Base-by-base conservation (phyloP, 2,888 invertebrate species). In the Acronicta aceris region DNA sequence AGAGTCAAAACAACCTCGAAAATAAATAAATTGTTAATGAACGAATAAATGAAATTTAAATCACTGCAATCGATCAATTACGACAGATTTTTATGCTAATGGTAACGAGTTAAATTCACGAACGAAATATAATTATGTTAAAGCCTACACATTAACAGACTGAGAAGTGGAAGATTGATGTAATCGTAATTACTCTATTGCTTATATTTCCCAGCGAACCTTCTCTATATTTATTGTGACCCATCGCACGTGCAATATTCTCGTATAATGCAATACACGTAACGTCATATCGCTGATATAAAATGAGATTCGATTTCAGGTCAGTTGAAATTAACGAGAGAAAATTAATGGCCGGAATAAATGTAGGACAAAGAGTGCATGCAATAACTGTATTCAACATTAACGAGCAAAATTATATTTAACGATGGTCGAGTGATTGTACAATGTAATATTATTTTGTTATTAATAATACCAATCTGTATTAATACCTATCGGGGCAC, bases 301-400 rank as follows among this genome's bases (percentile, higher is more conserved):
- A 61, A 77, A 65, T 59, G 58, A 57, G 49, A 59, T 63, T 63
- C 71, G 56, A 61, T 63, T 74, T 43, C 58, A 62, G 65, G 58
- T 57, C 71, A 70, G 15, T 65, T n/a, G 45, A 65, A 43, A 61
- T 70, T 50, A 70, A 63, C 59, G 62, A 50, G 55, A 59, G 50
- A 38, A 40, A 65, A 74, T 74, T 62, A 70, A 55, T 65, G 60
- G 46, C 46, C 45, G 53, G 21, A 54, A 56, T 57, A 49, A 63
- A 73, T 67, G 55, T 60, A 53, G 40, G 49, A 49, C 60, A 56
- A 67, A 65, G 50, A 65, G 59, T 65, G 33, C 30, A 45, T 53
- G 43, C 55, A 67, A 43, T 59, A 41, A 59, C 52, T 15, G 40
- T 5, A 17, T 33, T n/a, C 40, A 15, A 59, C 65, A 49, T 53